Evolutionary conservation across 2,797 vertebrate species (phyloP), one percentile per base, ranked within the genome.

Genomic region (Oceanodroma leucorhoa): DNA sequence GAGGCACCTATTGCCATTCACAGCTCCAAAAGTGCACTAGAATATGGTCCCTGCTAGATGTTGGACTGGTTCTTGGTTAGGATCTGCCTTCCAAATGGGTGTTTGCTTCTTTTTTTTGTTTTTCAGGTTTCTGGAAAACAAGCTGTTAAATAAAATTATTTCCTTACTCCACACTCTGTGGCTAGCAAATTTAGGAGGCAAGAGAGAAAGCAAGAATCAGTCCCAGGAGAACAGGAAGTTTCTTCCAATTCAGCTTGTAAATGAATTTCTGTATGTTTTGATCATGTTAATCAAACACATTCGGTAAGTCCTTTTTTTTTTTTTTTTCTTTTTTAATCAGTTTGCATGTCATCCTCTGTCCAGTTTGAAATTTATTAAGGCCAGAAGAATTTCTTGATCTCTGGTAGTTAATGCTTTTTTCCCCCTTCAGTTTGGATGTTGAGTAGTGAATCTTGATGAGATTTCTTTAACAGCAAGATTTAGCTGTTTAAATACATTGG

Each of bases 111-210:
- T 30, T 8, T 45, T 41, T 66, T 86, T 61, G 30, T 50, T 61
- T 95, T 94, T 53, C 83, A 98, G 99, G 94, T 98, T 97, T 96
- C 91, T 99, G 48, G 98, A 98, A 95, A 98, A 97, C 57, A 98
- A 96, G 85, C 80, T 98, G 90, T 93, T 99, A 16, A 94, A 96
- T 30, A 83, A 46, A 50, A 29, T 99, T 60, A 97, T 99, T 75
- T 98, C 98, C 45, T 97, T 99, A 95, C 97, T 99, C 13, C 98
- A 98, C 55, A 96, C 91, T 12, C 97, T 99, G 51, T 99, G 99
- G 99, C 95, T 98, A 83, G 99, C 99, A 41, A 98, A 98, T 96
- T 96, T 98, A 26, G 99, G 98, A 29, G 94, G 97, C 83, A 99
- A 98, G 72, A 98, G 97, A 69, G 64, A 92, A 40, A 94, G 77